Evolutionary conservation across 2,113 vertebrate genomes (phyloP), one percentile per base, ranked within the genome.

Genomic region (Psettodes erumei): DNA sequence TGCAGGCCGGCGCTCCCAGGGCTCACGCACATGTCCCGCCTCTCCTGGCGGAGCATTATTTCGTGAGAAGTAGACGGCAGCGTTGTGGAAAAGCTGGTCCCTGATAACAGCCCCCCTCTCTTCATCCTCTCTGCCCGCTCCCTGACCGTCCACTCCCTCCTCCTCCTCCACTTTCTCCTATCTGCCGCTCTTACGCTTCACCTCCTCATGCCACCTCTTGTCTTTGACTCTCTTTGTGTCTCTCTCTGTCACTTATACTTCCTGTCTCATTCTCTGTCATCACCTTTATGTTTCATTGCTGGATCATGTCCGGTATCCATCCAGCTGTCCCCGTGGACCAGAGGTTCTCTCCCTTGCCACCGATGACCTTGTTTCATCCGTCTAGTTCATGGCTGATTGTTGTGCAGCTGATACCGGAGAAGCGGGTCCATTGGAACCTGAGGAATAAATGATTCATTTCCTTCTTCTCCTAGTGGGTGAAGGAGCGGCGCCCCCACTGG

Each of bases 61-160:
- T 84, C 83, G 86, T 90, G 88, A 89, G 84, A 74, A 71, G 70
- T 69, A 62, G 77, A 76, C 77, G 83, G 72, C 75, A 80, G 74
- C 62, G 47, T 67, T 73, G 81, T 76, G 58, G 83, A 82, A 82
- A 81, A 58, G 18, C 30, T 37, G 77, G 60, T 48, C 54, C 66
- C 47, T 16, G 60, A 85, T 83, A 83, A 80, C 71, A 73, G 66
- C 9, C 64, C 67, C 23, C 33, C 42, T 62, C 70, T 71, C 54
- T 4, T 51, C 60, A 48, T 66, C 58, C 45, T 66, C 69, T 81
- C 35, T 72, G 5, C 58, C 75, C 65, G 68, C 59, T 71, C 25
- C 35, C 70, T 71, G 69, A 59, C 72, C 38, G 58, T 71, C 15
- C 30, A 32, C 66, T 67, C 43, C 58, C 55, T 33, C 38, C 45